phyloP scores from a whole-genome alignment of 2,888 invertebrate genomes.

The Neocrepidodera transversa region DNA sequence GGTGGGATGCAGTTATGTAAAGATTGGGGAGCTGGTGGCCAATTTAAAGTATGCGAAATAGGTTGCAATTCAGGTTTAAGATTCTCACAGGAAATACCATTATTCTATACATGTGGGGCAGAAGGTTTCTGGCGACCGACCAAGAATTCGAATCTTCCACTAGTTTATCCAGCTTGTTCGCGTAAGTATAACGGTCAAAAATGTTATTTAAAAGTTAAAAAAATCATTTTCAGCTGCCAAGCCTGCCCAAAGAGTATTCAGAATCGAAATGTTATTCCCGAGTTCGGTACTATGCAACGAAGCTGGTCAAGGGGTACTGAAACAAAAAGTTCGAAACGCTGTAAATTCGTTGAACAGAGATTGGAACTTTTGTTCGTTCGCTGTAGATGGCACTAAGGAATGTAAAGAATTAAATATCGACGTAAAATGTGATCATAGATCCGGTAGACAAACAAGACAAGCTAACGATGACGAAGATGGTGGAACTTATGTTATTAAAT shows the following conservation, averaged over 20 bases:
- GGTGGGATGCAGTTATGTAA: slow-evolving; percentile 92
- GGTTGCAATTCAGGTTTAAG: slow-evolving; percentile 83
- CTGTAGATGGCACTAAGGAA: slow-evolving; percentile 85
- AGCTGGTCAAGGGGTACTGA: slow-evolving; percentile 90
- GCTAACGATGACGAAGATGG: slow-evolving; percentile 69
- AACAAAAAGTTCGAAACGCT: slow-evolving; percentile 87
- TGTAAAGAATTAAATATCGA: slow-evolving; percentile 91
- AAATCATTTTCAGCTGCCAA: slow-evolving; percentile 69
- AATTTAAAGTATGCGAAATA: slow-evolving; percentile 95
- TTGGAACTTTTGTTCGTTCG: slow-evolving; percentile 96
- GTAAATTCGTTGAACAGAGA: slow-evolving; percentile 91
- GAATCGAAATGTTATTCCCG: slow-evolving; percentile 92
- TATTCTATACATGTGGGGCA: slow-evolving; percentile 97
- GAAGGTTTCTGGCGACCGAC: slow-evolving; percentile 98
- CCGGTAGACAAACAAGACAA: slow-evolving; percentile 71
- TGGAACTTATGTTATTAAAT: slow-evolving; percentile 82
- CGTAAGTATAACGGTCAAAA: slow-evolving; percentile 65
- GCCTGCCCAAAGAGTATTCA: slow-evolving; percentile 94
- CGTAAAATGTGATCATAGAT: slow-evolving; percentile 88
- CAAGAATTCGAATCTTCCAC: slow-evolving; percentile 75
- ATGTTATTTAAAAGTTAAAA: background rate
- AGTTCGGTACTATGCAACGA: slow-evolving; percentile 96
- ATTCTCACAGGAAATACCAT: slow-evolving; percentile 93
- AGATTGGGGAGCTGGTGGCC: slow-evolving; percentile 95
- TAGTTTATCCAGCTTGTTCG: slow-evolving; percentile 92